Base-by-base conservation (phyloP, 2,888 invertebrate species). In the Drosophila hamatofila region DNA sequence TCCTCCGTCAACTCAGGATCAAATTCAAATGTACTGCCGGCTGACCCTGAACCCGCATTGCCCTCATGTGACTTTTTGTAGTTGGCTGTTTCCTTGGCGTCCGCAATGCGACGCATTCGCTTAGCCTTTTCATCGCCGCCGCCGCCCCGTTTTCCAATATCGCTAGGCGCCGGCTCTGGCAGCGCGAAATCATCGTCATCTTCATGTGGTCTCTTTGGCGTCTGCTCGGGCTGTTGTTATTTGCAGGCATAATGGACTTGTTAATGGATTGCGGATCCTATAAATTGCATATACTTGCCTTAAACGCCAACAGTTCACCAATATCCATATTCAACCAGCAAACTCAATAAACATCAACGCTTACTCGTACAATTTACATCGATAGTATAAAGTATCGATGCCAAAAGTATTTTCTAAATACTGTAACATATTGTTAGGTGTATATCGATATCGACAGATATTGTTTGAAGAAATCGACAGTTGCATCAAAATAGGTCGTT, bases 161-260 rank as follows among this genome's bases (percentile, higher is more conserved):
- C 75, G 54, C 51, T 37, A 27, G 48, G 39, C 30, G 57, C 60
- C 54, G 83, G 68, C 51, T 96, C 95, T 16, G 95, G 95, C 64
- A 95, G 94, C 39, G 95, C 95, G 78, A 84, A 90, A 58, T 95
- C 95, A 56, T 95, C 95, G 71, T 96, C 96, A 30, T 92, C 92
- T 21, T 93, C 92, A 60, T 91, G 91, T 3, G 92, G 88, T 7
- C 97, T 94, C 93, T 97, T 97, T 11, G 97, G 96, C 11, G 96
- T 97, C 90, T 96, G 96, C 56, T 96, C 96, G 6, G 97, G 97
- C 97, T 97, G 81, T 65, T 41, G 21, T 11, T 9, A 16, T 30
- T 23, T 23, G 3, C 3, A 39, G 21, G 12, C 23, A 57, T 18
- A 23, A 27, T n/a, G 25, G 7, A 33, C 11, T n/a, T 9, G 25